These are phyloP conservation scores for Cephus pulcher DNA, from an alignment of 2,888 invertebrate genomes.

Conservation along the genomic window DNA sequence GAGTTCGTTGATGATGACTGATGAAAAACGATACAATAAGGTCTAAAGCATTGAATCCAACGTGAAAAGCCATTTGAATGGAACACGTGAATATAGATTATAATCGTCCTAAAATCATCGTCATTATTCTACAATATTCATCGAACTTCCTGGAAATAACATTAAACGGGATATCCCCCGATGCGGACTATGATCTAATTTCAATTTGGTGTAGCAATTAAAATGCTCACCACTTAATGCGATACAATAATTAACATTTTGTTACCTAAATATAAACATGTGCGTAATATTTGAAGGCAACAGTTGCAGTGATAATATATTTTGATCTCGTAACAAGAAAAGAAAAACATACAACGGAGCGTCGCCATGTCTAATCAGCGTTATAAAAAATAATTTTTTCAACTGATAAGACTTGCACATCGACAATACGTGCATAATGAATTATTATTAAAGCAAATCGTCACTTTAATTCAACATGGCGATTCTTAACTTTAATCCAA, in stretches of 20 bases:
- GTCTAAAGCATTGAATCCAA: background rate
- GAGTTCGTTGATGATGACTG: background rate
- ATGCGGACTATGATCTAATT: background rate
- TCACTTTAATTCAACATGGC: background rate
- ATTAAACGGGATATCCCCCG: background rate
- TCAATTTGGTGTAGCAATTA: constrained; percentile 28
- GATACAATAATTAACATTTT: constrained; percentile 42
- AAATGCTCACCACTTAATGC: constrained; percentile 40
- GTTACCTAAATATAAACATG: background rate
- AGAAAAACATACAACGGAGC: background rate
- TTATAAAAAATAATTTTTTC: background rate
- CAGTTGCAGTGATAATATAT: background rate
- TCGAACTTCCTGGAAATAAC: constrained; percentile 28
- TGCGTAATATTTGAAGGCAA: background rate
- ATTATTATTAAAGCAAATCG: background rate
- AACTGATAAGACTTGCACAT: background rate
- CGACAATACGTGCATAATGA: background rate
- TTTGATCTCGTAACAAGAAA: background rate
- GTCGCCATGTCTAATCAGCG: background rate
- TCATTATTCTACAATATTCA: constrained; percentile 25
- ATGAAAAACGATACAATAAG: background rate
- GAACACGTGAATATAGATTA: constrained; percentile 20
- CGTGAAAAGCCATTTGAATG: constrained; percentile 8
- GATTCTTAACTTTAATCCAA: background rate
- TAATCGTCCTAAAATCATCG: constrained; percentile 22